Base-by-base conservation (phyloP, 2,113 vertebrate genomes). In the Ahaetulla prasina region DNA sequence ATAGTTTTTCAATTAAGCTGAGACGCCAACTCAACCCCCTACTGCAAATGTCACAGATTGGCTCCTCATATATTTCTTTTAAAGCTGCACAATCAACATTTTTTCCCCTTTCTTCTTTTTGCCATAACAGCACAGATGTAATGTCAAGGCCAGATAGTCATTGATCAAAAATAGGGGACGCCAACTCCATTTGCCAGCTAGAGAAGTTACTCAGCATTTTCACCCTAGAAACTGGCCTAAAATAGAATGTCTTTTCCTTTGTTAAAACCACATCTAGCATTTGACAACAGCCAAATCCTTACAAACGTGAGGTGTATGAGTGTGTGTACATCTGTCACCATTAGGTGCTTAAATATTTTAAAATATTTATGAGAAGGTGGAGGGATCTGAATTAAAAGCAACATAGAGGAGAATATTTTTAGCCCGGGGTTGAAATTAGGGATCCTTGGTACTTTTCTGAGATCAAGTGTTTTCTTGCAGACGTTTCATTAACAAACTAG, bases 91-190 rank as follows among this genome's bases (percentile, higher is more conserved):
- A 85, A 88, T 92, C 89, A 93, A 57, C 91, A 94, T 16, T 7
- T 85, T 95, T 53, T 14, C 5, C 35, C 20, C 54, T 54, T 88
- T 90, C 57, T 96, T 95, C 60, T 87, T 96, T 95, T 85, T 93
- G 92, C 93, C 95, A 94, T 92, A 85, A 1, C 80, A 90, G 91
- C 93, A 94, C 20, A 95, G 92, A 91, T 80, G 94, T 16, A 53
- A 92, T 20, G 87, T 94, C 85, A 89, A 94, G 95, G 90, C 92
- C 94, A 94, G 35, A 55, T 5, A 92, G 89, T 87, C 90, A 95
- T 95, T 94, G 93, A 96, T 96, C 94, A 95, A 93, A 95, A 94
- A 84, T 60, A 68, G 91, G 6, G 50, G 92, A 91, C 90, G 89
- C 92, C 91, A 93, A 94, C 87, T 90, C 80, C 25, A 85, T 87